These are phyloP conservation scores for Drosophila parabipectinata DNA, from an alignment of 1,140 invertebrate species.

Conservation along the genomic window DNA sequence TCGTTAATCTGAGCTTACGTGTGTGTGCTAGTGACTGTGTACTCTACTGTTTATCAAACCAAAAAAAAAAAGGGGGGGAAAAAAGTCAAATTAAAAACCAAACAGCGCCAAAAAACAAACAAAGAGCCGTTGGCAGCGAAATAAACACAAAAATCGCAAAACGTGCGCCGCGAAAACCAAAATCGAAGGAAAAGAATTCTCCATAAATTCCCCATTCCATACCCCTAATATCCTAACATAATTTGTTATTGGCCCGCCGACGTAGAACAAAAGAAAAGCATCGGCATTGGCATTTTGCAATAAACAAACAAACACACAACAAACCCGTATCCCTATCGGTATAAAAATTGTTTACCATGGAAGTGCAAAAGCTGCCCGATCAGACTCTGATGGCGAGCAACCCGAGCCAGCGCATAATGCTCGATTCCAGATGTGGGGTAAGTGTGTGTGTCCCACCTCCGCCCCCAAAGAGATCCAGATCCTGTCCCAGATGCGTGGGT, in stretches of 20 bases:
- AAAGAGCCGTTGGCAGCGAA: conserved; percentile 37
- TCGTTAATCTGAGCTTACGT: conserved; percentile 9
- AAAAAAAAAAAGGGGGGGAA: conserved; percentile 12
- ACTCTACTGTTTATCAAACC: conserved; percentile 50
- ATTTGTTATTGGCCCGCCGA: conserved; percentile 8
- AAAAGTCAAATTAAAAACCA: conserved; percentile 46
- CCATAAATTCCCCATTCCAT: conserved; percentile 46
- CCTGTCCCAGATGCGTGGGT: conserved; percentile 6
- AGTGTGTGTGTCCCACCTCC: conserved; percentile 43
- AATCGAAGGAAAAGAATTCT: conserved; percentile 36
- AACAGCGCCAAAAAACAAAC: conserved; percentile 60
- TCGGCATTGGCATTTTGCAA: conserved; percentile 45
- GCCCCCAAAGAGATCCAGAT: neutral
- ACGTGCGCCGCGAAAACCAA: conserved; percentile 64
- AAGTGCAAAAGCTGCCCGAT: conserved; percentile 70
- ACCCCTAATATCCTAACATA: neutral
- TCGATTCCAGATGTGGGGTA: conserved; percentile 78
- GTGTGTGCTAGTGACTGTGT: conserved; percentile 22
- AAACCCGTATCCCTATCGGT: neutral
- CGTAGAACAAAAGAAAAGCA: conserved; percentile 44
- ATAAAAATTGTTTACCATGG: conserved; percentile 45
- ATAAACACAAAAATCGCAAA: conserved; percentile 65
- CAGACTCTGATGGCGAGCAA: conserved; percentile 58
- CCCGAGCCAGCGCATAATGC: conserved; percentile 50
- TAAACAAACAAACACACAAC: conserved; percentile 39